Evolutionary conservation across 37 sponge, comb jelly and placozoan genomes (phyloP).

Genomic region (Haliclona indistincta): DNA sequence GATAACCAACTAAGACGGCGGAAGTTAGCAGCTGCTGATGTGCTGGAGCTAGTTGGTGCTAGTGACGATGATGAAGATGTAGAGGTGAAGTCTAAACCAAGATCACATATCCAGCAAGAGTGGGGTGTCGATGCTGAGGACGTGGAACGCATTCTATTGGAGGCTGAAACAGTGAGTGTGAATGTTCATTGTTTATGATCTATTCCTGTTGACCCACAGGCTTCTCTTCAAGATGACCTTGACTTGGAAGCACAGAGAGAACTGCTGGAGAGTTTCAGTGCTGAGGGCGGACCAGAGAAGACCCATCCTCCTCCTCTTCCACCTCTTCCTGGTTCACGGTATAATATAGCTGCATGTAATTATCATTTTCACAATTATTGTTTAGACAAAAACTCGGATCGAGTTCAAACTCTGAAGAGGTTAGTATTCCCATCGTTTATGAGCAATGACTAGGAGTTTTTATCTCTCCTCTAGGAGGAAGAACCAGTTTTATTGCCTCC

Average conservation of each 20-base stretch:
- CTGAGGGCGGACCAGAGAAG: not conserved
- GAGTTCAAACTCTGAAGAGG: no score
- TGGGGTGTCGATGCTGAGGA: no score
- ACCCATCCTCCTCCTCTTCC: not conserved
- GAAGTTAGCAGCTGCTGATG: no score
- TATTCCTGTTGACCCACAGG: not conserved
- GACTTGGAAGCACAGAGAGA: constrained; percentile 45
- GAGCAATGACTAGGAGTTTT: not conserved
- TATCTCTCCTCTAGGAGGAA: not conserved
- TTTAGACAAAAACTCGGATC: not conserved
- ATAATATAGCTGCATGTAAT: not conserved
- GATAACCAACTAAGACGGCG: no score
- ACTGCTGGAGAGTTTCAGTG: constrained; percentile 13
- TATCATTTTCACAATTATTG: not conserved
- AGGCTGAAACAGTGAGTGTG: not conserved
- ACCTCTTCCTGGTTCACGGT: not conserved
- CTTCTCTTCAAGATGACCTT: constrained; percentile 39
- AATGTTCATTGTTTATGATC: not conserved
- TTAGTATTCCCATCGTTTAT: not conserved
- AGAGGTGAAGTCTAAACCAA: no score
- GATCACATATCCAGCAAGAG: no score
- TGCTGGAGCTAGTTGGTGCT: no score
- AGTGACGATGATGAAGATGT: no score
- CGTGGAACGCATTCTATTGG: not conserved
- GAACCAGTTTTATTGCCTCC: constrained; percentile 25